A percentile compares a stretch with the other conserved stretches of the same genome.
phyloP scores from a whole-genome alignment of 2,888 invertebrate species.

The Diaphora mendica region DNA sequence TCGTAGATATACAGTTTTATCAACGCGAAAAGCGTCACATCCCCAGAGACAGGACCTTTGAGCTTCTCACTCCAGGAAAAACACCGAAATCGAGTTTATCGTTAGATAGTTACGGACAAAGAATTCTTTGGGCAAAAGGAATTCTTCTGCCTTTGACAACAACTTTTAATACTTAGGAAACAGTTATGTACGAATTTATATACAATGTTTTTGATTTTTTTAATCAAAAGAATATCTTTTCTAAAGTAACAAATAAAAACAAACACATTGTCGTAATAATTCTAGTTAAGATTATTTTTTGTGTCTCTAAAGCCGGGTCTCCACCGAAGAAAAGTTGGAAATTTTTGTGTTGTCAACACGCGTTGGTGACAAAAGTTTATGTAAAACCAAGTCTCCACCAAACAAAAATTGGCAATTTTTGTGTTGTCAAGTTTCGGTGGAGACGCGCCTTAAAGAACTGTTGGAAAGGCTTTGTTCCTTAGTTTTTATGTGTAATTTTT shows the following conservation, averaged over 20 bases:
- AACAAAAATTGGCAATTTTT: too few species aligned
- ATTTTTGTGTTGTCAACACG: too few species aligned
- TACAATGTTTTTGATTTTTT: not conserved
- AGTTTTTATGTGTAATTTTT: not conserved
- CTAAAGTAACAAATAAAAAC: not conserved
- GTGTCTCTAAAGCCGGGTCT: not conserved
- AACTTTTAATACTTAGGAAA: not conserved
- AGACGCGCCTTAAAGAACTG: too few species aligned
- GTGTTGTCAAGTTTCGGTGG: too few species aligned
- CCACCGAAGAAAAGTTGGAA: too few species aligned
- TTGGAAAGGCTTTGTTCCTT: not conserved
- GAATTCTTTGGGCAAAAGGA: slow-evolving; percentile 7
- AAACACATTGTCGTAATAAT: not conserved
- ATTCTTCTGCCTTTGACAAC: slow-evolving; percentile 5
- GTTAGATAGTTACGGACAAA: slow-evolving; percentile 5
- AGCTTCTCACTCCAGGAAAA: not conserved
- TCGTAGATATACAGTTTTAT: slow-evolving; percentile 2
- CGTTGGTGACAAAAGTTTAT: too few species aligned
- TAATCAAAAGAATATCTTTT: not conserved
- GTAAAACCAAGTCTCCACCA: too few species aligned
- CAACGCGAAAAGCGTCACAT: not conserved
- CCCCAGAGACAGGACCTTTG: not conserved
- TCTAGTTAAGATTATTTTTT: not conserved
- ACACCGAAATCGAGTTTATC: slow-evolving; percentile 1
- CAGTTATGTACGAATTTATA: not conserved